Conservation (phyloP, 2,888 invertebrate species). For the Dyspetes luteomarginatus region DNA sequence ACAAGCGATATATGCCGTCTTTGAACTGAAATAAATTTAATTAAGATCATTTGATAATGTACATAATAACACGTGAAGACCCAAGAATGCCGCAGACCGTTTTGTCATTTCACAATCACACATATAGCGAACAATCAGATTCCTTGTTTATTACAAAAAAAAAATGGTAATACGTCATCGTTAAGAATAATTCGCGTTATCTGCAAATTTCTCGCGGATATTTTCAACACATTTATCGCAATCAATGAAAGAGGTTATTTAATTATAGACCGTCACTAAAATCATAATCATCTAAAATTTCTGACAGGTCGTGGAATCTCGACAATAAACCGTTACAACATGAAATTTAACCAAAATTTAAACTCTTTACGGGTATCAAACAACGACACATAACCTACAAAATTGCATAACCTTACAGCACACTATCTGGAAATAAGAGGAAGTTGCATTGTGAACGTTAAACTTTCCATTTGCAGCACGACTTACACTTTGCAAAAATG, state of each 20-base stretch:
- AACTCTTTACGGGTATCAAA: not conserved
- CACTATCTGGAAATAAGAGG: not conserved
- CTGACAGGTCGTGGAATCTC: not conserved
- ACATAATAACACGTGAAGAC: not conserved
- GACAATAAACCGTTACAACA: not conserved
- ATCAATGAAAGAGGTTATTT: not conserved
- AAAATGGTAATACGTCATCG: not conserved
- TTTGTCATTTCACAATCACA: not conserved
- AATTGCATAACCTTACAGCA: conserved; percentile 32
- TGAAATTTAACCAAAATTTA: not conserved
- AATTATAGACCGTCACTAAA: not conserved
- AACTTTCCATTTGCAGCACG: not conserved
- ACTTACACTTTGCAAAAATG: conserved; percentile 92
- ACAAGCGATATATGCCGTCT: too few species aligned
- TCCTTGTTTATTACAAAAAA: not conserved
- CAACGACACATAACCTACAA: conserved; percentile 43
- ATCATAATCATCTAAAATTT: not conserved
- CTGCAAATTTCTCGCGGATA: not conserved
- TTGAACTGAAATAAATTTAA: not conserved
- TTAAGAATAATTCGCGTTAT: not conserved
- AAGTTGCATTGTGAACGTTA: not conserved
- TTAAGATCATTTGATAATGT: not conserved
- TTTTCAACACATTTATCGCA: not conserved
- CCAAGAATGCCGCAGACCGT: not conserved
- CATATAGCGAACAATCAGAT: not conserved